These are phyloP conservation scores for Aphis gossypii DNA, from an alignment of 1,140 invertebrate species.

Conservation along the genomic window DNA sequence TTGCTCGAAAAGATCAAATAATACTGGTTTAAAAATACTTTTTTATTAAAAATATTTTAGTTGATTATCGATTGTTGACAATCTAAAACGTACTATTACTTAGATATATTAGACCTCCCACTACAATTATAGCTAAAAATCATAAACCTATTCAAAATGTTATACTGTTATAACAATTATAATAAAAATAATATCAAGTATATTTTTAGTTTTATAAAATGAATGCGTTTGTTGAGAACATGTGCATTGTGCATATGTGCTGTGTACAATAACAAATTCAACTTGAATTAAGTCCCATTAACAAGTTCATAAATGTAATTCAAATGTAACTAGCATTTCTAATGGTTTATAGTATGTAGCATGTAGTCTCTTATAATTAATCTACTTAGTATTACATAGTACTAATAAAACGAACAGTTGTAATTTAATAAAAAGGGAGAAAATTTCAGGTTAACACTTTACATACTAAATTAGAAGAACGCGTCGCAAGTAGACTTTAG, in stretches of 20 bases:
- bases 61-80: neutral
- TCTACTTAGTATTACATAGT: neutral
- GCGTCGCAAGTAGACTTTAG: neutral
- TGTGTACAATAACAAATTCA: neutral
- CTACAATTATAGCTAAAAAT: neutral
- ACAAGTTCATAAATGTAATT: neutral
- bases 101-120: neutral
- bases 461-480: neutral
- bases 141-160: neutral
- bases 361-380: neutral
- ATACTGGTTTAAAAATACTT: neutral
- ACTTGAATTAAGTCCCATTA: neutral
- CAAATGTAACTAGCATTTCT: neutral
- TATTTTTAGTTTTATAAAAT: neutral
- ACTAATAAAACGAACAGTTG: neutral
- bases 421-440: neutral
- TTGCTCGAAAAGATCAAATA: neutral
- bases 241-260: neutral
- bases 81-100: neutral
- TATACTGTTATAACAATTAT: neutral
- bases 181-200: neutral
- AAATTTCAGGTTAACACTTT: neutral
- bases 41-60: neutral
- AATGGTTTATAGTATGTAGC: neutral
- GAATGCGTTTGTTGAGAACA: neutral